Conservation (phyloP, 1,140 invertebrate genomes). For the Brachionus calyciflorus region DNA sequence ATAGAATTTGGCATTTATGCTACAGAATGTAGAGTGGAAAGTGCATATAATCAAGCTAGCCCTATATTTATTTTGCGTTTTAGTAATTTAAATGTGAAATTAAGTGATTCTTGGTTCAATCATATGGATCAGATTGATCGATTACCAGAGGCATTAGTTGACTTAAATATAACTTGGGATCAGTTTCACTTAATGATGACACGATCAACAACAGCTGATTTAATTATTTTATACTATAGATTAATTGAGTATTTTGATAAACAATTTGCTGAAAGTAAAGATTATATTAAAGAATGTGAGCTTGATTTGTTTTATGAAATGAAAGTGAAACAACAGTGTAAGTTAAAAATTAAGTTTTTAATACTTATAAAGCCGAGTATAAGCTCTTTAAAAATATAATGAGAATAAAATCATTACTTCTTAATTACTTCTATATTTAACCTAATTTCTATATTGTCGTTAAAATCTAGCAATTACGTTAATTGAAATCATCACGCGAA, state of each 20-base stretch:
- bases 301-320: constrained; percentile 45
- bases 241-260: constrained; percentile 85
- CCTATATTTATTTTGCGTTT: constrained; percentile 38
- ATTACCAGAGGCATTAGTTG: constrained; percentile 69
- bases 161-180: constrained; percentile 86
- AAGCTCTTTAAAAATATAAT: too few relatives aligned
- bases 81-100: constrained; percentile 45
- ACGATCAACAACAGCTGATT: constrained; percentile 88
- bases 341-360: too few relatives aligned
- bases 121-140: not conserved
- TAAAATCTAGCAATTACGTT: too few relatives aligned
- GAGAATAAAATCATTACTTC: too few relatives aligned
- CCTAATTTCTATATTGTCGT: too few relatives aligned
- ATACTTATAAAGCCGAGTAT: too few relatives aligned
- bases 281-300: constrained; percentile 46
- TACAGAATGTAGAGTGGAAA: constrained; percentile 28
- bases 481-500: too few relatives aligned
- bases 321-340: constrained; percentile 46
- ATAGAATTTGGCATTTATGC: constrained; percentile 39
- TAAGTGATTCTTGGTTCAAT: constrained; percentile 32
- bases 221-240: constrained; percentile 92
- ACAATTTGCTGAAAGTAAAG: constrained; percentile 52
- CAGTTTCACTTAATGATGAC: constrained; percentile 92
- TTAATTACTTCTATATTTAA: too few relatives aligned
- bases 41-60: constrained; percentile 43